phyloP scores from a whole-genome alignment of 2,113 vertebrate species.

The Megaceryle torquata region DNA sequence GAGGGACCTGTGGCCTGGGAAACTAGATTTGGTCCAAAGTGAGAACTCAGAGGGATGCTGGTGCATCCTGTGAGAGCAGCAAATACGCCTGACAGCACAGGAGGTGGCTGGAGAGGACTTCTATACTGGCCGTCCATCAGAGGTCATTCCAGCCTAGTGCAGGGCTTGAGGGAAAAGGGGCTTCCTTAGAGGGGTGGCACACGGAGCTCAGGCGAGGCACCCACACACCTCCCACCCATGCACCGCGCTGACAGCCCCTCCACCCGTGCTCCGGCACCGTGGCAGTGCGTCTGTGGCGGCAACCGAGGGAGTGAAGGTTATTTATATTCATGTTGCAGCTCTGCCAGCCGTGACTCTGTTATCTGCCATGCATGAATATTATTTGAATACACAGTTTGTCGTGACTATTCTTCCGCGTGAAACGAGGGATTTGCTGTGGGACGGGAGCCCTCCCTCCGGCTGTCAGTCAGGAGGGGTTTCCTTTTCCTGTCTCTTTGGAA shows the following conservation, averaged over 20 bases:
- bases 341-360: constrained; percentile 59
- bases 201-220: background rate
- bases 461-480: constrained; percentile 62
- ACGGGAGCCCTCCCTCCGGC: constrained; percentile 54
- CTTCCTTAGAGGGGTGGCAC: background rate
- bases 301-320: background rate
- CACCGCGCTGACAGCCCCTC: background rate
- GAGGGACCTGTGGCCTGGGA: background rate
- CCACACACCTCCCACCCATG: fast-evolving
- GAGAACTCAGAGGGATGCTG: background rate
- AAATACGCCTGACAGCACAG: background rate
- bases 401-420: constrained; percentile 54
- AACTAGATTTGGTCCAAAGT: background rate
- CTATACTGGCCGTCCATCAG: background rate
- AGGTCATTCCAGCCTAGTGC: background rate
- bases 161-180: background rate
- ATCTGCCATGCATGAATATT: constrained; percentile 54
- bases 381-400: constrained; percentile 51
- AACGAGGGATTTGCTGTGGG: constrained; percentile 56
- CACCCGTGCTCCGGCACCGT: fast-evolving
- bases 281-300: background rate
- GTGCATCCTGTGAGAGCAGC: background rate
- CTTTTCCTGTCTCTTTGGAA: constrained; percentile 62
- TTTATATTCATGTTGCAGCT: constrained; percentile 46
- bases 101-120: background rate